Percentiles rank a stretch among this genome's conserved stretches.
These are phyloP conservation scores for Cydia pomonella DNA, from an alignment of 1,140 invertebrate genomes.

Conservation along the genomic window DNA sequence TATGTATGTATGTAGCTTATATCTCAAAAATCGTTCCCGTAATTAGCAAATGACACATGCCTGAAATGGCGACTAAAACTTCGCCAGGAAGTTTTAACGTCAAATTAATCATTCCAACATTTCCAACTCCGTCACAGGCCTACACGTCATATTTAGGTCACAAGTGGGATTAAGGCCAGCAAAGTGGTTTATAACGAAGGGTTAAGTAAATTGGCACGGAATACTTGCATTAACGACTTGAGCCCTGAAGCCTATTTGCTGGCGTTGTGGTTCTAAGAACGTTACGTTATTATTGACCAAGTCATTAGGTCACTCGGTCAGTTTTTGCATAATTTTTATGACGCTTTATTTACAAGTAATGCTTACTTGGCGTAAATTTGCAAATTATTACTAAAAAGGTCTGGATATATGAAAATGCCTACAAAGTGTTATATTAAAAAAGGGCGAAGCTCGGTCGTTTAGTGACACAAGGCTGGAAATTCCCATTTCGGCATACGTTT, in stretches of 20 bases:
- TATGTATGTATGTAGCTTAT: background rate
- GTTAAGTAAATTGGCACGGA: slow-evolving; percentile 64
- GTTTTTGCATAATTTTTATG: background rate
- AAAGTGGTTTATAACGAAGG: slow-evolving; percentile 42
- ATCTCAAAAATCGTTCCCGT: background rate
- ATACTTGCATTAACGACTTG: slow-evolving; percentile 72
- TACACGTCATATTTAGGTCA: slow-evolving; percentile 55
- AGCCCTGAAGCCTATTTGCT: slow-evolving; percentile 46
- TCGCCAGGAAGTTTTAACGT: background rate
- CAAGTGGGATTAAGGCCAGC: slow-evolving; percentile 48
- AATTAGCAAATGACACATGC: background rate
- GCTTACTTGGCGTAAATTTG: background rate
- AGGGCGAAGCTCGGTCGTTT: too few relatives aligned
- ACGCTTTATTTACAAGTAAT: background rate
- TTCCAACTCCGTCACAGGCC: background rate
- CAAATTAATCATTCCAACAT: background rate
- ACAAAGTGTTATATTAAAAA: too few relatives aligned
- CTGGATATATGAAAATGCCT: too few relatives aligned
- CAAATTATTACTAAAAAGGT: background rate
- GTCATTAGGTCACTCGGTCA: slow-evolving; percentile 9
- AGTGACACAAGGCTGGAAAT: too few relatives aligned
- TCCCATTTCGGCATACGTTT: too few relatives aligned
- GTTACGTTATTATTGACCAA: slow-evolving; percentile 22
- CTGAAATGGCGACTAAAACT: background rate
- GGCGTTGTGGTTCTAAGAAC: slow-evolving; percentile 1